Evolutionary conservation across 2,888 invertebrate genomes (phyloP).

Genomic region (Lottia gigantea): DNA sequence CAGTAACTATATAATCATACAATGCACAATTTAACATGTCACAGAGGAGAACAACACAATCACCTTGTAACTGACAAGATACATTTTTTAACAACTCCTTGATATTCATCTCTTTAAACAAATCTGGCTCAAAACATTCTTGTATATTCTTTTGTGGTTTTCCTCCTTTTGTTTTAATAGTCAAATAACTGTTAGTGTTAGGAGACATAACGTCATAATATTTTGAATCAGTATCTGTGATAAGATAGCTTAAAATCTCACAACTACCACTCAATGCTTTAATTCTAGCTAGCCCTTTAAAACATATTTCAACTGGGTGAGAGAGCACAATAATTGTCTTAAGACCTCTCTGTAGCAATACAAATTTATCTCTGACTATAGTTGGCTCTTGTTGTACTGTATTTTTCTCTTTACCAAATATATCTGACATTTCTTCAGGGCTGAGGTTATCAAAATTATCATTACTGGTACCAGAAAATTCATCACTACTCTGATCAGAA

Average conservation of each 20-base stretch:
- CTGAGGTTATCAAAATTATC: too few species aligned
- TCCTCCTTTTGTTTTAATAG: slow-evolving; percentile 30
- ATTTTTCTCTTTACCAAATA: too few species aligned
- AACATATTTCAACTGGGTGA: slow-evolving; percentile 39
- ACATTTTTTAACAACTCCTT: neutral
- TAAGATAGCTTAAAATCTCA: slow-evolving; percentile 37
- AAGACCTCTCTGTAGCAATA: neutral
- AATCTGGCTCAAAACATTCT: neutral
- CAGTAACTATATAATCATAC: slow-evolving; percentile 37
- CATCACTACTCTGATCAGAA: too few species aligned
- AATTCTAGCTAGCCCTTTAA: slow-evolving; percentile 44
- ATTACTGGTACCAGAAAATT: too few species aligned
- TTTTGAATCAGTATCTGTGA: slow-evolving; percentile 23
- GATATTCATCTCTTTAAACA: neutral
- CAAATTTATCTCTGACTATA: too few species aligned
- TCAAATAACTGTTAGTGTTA: slow-evolving; percentile 42
- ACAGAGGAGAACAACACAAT: slow-evolving; percentile 36
- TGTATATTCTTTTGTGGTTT: slow-evolving; percentile 23
- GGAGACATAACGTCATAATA: slow-evolving; percentile 47
- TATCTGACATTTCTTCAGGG: too few species aligned
- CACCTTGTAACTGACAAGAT: slow-evolving; percentile 18
- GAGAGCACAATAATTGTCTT: slow-evolving; percentile 13
- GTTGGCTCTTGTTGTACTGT: too few species aligned
- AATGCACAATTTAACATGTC: slow-evolving; percentile 32
- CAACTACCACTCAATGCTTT: slow-evolving; percentile 39